Evolutionary conservation across 2,113 vertebrate species (phyloP).

Genomic region (Rynchops niger): DNA sequence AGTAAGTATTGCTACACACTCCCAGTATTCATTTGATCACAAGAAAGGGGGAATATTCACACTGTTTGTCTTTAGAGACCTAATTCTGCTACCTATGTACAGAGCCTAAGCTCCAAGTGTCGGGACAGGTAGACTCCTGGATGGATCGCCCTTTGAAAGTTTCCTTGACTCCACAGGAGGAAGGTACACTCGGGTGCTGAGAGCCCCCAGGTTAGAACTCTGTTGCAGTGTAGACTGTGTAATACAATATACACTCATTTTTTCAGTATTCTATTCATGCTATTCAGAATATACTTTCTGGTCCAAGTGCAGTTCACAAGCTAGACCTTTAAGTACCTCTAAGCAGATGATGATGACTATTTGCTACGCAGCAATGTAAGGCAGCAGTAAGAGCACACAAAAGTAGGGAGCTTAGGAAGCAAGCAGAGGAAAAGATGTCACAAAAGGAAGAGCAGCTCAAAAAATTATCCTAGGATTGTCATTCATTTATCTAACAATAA

Average conservation of each 20-base stretch:
- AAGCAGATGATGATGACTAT: background rate
- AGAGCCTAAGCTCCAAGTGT: background rate
- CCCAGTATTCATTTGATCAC: background rate
- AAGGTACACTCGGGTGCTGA: background rate
- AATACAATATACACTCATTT: background rate
- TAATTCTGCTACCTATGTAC: background rate
- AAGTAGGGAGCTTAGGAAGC: background rate
- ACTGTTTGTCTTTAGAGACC: background rate
- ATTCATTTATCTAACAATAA: background rate
- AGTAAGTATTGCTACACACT: background rate
- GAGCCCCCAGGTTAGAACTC: background rate
- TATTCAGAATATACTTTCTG: background rate
- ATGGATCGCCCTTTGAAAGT: background rate
- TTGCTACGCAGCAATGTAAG: background rate
- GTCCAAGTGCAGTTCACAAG: background rate
- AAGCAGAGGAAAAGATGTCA: background rate
- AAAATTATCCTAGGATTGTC: background rate
- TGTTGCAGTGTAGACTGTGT: background rate
- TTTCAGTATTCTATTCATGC: background rate
- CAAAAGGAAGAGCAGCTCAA: background rate
- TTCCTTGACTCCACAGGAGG: background rate
- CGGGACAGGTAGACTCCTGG: background rate
- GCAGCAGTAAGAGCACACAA: background rate
- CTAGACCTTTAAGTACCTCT: background rate
- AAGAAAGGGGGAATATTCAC: background rate